Evolutionary conservation across 2,113 vertebrate genomes (phyloP), one percentile per base, ranked within the genome.

Genomic region (Polypterus senegalus): DNA sequence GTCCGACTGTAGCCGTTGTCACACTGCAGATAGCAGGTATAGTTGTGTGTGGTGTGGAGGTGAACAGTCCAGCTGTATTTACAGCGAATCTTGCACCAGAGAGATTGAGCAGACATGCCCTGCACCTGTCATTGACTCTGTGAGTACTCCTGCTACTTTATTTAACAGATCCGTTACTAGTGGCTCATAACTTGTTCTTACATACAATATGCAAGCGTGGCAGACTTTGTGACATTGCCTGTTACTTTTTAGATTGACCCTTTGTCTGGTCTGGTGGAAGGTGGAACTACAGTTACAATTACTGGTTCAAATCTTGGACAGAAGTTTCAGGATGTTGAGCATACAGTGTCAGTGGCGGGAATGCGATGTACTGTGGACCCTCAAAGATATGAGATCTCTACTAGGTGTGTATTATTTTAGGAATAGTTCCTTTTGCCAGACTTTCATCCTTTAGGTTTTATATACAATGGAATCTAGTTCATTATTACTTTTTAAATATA

Each of bases 301-400:
- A 86, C 83, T 48, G 96, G 96, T 67, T 98, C 94, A 67, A 97
- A 99, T 81, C 83, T 99, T 71, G 96, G 96, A 49, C 94, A 96
- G 74, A 93, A 92, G 61, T 83, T 91, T 7, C 83, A 90, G 66
- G 94, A 97, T 60, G 89, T 97, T 76, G 78, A 88, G 61, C 74
- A 85, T 74, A 93, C 85, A 4, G 93, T 98, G 69, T 79, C 63
- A 3, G 91, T 98, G 63, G 95, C 91, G 3, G 90, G 81, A 46
- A 83, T 94, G 61, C 78, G 85, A 59, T 98, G 95, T 74, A 70
- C 71, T 1, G 91, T 97, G 71, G 83, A 88, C 57, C 75, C 81
- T 57, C 74, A 70, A 68, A 81, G 86, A 61, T 98, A 98, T 9
- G 89, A 96, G 74, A 86, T 97, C 68, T 97, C 95, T 54, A 93